These are phyloP conservation scores for Hylia prasina DNA, from an alignment of 2,113 vertebrate species.

Conservation along the genomic window DNA sequence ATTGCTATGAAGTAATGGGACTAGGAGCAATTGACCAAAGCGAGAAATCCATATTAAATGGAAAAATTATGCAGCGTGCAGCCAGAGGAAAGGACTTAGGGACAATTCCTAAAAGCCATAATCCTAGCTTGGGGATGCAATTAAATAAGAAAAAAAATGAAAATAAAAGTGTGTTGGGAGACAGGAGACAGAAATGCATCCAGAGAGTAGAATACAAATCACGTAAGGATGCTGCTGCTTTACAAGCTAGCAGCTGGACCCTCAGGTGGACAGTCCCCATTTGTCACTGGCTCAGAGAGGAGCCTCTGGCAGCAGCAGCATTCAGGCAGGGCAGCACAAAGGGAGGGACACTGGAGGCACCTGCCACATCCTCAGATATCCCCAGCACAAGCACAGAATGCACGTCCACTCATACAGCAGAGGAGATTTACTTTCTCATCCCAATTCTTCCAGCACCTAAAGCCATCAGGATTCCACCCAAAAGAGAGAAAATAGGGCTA, in stretches of 20 bases:
- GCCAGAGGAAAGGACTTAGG: neutral
- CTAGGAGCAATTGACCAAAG: slow-evolving; percentile 34
- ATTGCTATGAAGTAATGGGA: slow-evolving; percentile 1
- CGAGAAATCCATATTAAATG: slow-evolving; percentile 36
- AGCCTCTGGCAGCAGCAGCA: neutral
- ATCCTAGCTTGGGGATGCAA: neutral
- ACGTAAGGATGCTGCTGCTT: neutral
- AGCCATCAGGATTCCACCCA: neutral
- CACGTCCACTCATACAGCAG: rapidly evolving
- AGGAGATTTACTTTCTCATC: neutral
- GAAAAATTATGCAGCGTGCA: slow-evolving; percentile 27
- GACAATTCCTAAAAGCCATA: neutral
- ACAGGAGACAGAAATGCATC: neutral
- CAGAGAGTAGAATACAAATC: neutral
- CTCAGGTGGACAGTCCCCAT: neutral
- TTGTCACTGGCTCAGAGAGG: neutral
- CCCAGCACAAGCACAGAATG: neutral
- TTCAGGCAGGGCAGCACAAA: neutral
- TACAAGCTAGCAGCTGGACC: neutral
- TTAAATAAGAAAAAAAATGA: neutral
- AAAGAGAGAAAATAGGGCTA: neutral
- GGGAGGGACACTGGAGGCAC: neutral
- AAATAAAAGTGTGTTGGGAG: neutral
- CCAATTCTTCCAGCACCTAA: neutral
- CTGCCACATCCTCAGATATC: neutral